A percentile compares a stretch with the other conserved stretches of the same genome.
Evolutionary conservation across 1,140 invertebrate genomes (phyloP).

Genomic region (Hestina assimilis): DNA sequence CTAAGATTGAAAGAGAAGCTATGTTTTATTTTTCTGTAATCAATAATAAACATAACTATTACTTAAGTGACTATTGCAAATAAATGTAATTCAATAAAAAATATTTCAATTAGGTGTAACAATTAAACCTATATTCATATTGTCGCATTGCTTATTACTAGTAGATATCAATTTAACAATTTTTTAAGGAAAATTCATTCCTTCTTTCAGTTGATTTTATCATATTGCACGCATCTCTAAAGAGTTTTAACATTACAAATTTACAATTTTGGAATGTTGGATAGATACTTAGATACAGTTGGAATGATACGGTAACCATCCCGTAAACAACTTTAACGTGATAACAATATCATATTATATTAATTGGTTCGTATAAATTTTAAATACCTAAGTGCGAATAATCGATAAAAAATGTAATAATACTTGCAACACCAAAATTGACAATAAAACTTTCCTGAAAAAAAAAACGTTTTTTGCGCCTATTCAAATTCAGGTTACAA

Average conservation of each 20-base stretch:
- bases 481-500: too few relatives aligned
- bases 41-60: constrained; percentile 3
- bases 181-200: constrained; percentile 6
- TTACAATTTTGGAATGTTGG: constrained; percentile 1
- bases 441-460: too few relatives aligned
- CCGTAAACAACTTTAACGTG: neutral
- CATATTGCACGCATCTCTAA: neutral
- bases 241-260: neutral
- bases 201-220: neutral
- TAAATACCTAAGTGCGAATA: neutral
- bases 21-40: neutral
- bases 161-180: constrained; percentile 21
- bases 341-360: neutral
- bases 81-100: constrained; percentile 11
- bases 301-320: neutral
- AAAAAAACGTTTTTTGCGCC: neutral
- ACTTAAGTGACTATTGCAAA: constrained; percentile 6
- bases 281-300: too few relatives aligned
- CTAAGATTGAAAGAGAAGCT: neutral
- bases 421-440: too few relatives aligned
- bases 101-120: constrained; percentile 34
- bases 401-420: too few relatives aligned
- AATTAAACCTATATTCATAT: constrained; percentile 67
- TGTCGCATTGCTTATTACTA: constrained; percentile 65
- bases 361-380: constrained; percentile 18